Evolutionary conservation across 1,140 invertebrate genomes (phyloP).

Genomic region (Drosophila subpulchrella): DNA sequence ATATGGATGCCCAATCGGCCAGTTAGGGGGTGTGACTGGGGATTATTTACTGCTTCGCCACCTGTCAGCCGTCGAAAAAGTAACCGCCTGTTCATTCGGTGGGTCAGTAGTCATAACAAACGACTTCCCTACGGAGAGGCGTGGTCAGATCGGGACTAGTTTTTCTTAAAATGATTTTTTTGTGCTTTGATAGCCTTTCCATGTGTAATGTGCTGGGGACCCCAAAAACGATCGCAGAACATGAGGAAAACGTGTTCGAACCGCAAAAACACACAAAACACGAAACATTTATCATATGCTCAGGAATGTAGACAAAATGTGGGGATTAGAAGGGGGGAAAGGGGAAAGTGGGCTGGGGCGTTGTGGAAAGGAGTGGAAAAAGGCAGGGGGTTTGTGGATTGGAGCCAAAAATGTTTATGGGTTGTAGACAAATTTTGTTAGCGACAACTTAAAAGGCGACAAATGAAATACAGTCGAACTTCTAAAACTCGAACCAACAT

Average conservation of each 20-base stretch:
- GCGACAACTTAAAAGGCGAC: conserved; percentile 8
- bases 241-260: conserved; percentile 63
- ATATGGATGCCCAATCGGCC: conserved; percentile 16
- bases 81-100: conserved; percentile 15
- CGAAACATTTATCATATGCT: conserved; percentile 69
- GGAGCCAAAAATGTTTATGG: conserved; percentile 60
- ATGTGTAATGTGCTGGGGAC: conserved; percentile 12
- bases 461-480: not conserved
- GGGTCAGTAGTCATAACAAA: conserved; percentile 52
- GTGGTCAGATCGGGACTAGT: conserved; percentile 39
- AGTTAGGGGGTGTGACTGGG: conserved; percentile 17
- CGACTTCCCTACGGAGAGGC: conserved; percentile 51
- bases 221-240: conserved; percentile 57
- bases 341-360: not conserved
- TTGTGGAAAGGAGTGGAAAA: conserved; percentile 3
- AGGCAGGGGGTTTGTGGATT: conserved; percentile 9
- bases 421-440: conserved; percentile 68
- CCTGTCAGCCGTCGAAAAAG: conserved; percentile 49
- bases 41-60: conserved; percentile 64
- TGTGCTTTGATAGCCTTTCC: conserved; percentile 24
- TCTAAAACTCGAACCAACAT: not conserved
- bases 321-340: not conserved
- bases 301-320: conserved; percentile 9
- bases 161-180: conserved; percentile 25
- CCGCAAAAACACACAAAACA: conserved; percentile 47